These are phyloP conservation scores for Prionace glauca DNA, from an alignment of 2,797 vertebrate genomes.

Conservation along the genomic window DNA sequence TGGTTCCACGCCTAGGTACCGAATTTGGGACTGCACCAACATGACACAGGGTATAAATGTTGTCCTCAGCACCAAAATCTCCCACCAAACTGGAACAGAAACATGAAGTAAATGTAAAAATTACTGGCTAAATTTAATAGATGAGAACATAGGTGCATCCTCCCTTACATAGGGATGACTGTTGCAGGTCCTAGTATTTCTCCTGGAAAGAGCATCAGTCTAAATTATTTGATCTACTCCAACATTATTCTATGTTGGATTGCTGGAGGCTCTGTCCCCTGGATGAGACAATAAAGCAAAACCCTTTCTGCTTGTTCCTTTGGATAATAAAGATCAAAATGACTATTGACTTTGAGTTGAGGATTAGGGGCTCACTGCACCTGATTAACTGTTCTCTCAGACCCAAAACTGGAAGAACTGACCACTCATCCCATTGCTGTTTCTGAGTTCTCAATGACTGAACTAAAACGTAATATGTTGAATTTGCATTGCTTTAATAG, in stretches of 20 bases:
- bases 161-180: background rate
- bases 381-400: background rate
- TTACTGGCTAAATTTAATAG: background rate
- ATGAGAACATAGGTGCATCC: background rate
- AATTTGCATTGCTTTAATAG: background rate
- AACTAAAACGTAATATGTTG: background rate
- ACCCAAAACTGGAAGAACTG: background rate
- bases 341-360: background rate
- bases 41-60: background rate
- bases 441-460: background rate
- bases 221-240: background rate
- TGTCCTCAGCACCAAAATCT: background rate
- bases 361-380: background rate
- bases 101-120: background rate
- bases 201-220: background rate
- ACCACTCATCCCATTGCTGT: background rate
- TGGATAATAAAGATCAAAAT: background rate
- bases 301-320: background rate
- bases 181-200: background rate
- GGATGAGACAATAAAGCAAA: background rate
- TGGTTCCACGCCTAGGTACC: background rate
- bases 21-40: background rate
- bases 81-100: background rate
- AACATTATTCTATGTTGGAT: background rate
- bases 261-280: background rate